Evolutionary conservation across 2,888 invertebrate species (phyloP), one percentile per base, ranked within the genome.

Genomic region (Drosophila ustulata): DNA sequence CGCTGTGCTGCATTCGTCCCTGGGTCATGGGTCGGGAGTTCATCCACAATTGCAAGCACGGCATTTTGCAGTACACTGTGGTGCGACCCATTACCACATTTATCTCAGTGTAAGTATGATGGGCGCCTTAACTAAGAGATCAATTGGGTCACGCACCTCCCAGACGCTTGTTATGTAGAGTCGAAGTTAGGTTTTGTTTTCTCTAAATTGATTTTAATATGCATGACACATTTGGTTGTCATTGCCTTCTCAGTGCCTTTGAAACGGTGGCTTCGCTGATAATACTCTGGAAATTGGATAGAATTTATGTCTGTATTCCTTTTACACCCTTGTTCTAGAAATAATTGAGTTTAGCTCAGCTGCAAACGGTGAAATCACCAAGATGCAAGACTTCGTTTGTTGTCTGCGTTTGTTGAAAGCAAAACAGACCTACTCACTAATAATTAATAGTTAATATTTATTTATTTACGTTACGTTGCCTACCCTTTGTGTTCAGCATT

Each of bases 21-120:
- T 98, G 98, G 98, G 95, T 95, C 92, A 98, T 98, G 97, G 98
- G 98, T 73, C 94, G 95, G 66, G 96, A 97, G 92, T 97, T 98
- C 92, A 96, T 98, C 52, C 96, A 98, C 91, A 97, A 96, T 90
- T 98, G 98, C 92, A 98, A 98, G 92, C 98, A 98, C 93, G 98
- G 98, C 34, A 98, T 98, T 83, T 93, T 99, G 32, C 99, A 99
- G 91, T 99, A 99, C 89, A 98, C 98, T 2, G 96, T 98, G 32
- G 96, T 98, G 50, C 94, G 98, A 82, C 98, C 98, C 41, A 93
- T 98, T 69, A 97, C 98, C 45, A 97, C 98, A 50, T 94, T 96
- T 18, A 95, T 98, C 90, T 97, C 98, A 64, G 96, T 98, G 96
- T 97, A 93, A 95, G 95, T 94, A 26, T 26, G n/a, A 41, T 39